Evolutionary conservation across 2,797 vertebrate genomes (phyloP), one percentile per base, ranked within the genome.

Genomic region (Chiroxiphia lanceolata): DNA sequence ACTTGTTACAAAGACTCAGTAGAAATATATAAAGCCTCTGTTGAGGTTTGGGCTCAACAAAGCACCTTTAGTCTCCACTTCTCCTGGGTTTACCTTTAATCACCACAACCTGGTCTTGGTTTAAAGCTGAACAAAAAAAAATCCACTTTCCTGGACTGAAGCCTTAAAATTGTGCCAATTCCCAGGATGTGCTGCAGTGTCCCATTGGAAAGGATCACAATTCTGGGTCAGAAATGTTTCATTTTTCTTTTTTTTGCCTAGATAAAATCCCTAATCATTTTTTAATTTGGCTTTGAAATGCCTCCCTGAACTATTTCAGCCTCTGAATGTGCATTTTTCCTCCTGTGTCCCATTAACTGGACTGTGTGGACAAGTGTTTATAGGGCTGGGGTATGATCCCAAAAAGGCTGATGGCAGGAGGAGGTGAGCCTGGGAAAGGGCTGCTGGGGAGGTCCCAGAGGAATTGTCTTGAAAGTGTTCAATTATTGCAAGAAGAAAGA

Each of bases 401-500:
- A 44, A 54, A 27, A 34, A 57, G 72, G 90, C 71, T 40, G 61
- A 67, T 84, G 93, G 87, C 91, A 96, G 84, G 71, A 82, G 67
- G 57, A 93, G 94, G 82, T 88, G 36, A 95, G 57, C n/a, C 71
- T 75, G 50, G 19, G 78, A 48, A 77, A 71, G 31, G 59, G 69
- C 15, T 76, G 40, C 69, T 3, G 36, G 56, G 44, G 4, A 44
- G 15, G 21, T 69, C 95, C 87, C 95, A 33, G 7, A 0, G 33
- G 92, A 61, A 70, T 64, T 26, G 29, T 71, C 93, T 81, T 89
- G 36, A 82, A 95, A 96, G 87, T 79, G 51, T 83, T 88, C 77
- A 87, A 95, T 93, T 88, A 86, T 57, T 91, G 34, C 89, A 89
- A 92, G 92, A 81, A 65, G 85, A 83, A 93, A 75, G 53, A 93